Conservation (phyloP, 2,797 vertebrate species). For the Lindbergichthys nudifrons region DNA sequence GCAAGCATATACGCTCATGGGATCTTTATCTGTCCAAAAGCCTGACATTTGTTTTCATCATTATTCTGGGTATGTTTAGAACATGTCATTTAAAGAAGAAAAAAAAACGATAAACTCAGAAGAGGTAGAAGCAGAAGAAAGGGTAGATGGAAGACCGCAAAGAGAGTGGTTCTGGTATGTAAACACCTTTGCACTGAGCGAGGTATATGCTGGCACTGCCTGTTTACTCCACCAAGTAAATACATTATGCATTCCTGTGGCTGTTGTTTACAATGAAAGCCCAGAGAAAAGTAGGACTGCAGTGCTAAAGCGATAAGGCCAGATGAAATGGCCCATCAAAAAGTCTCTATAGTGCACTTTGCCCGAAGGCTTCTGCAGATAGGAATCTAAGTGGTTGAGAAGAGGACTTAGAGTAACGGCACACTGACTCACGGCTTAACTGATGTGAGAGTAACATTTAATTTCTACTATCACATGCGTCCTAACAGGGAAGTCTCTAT, state of each 20-base stretch:
- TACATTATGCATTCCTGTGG: conserved; percentile 46
- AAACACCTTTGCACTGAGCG: conserved; percentile 15
- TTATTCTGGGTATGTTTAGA: neutral
- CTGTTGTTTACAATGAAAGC: conserved; percentile 52
- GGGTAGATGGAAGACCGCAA: neutral
- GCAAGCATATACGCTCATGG: neutral
- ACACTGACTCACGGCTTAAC: conserved; percentile 44
- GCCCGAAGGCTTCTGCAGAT: conserved; percentile 44
- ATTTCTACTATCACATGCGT: conserved; percentile 9
- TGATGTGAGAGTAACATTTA: conserved; percentile 18
- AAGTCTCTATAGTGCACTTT: conserved; percentile 53
- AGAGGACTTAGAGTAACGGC: conserved; percentile 43
- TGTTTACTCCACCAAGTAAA: conserved; percentile 47
- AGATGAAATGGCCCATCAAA: conserved; percentile 48
- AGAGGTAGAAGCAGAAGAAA: neutral
- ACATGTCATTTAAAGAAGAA: neutral
- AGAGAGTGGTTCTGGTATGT: conserved; percentile 8
- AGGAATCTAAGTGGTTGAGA: conserved; percentile 48
- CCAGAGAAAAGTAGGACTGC: conserved; percentile 14
- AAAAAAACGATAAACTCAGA: neutral
- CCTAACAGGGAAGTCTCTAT: neutral
- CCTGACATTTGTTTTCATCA: neutral
- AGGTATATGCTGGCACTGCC: conserved; percentile 18
- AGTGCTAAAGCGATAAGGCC: conserved; percentile 31
- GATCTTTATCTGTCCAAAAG: conserved; percentile 7